Percentiles rank a stretch among this genome's conserved stretches.
These are phyloP conservation scores for Lithosia quadra DNA, from an alignment of 2,888 invertebrate genomes.

Conservation along the genomic window DNA sequence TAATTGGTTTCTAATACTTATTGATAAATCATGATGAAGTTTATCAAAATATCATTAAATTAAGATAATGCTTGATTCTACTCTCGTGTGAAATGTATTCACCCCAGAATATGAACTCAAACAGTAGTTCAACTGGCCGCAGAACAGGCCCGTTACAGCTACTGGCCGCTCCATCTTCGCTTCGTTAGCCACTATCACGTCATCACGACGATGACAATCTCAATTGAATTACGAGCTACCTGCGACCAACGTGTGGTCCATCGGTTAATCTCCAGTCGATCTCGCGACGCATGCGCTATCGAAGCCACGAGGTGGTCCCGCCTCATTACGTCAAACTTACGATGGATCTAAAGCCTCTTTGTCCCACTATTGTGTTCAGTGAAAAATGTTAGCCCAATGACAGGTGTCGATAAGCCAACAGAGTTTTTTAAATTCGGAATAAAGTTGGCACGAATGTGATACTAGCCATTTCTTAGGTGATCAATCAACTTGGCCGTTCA, in stretches of 20 bases:
- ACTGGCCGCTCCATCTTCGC: constrained; percentile 76
- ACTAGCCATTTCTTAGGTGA: constrained; percentile 69
- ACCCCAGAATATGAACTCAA: constrained; percentile 42
- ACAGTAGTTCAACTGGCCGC: constrained; percentile 60
- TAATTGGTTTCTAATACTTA: neutral
- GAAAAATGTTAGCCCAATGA: constrained; percentile 82
- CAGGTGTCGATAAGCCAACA: constrained; percentile 81
- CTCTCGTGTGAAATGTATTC: constrained; percentile 32
- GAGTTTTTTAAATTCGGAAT: constrained; percentile 53
- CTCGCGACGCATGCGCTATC: constrained; percentile 81
- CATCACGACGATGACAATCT: constrained; percentile 86
- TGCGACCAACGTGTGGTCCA: constrained; percentile 85
- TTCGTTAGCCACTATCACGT: constrained; percentile 84
- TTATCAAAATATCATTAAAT: constrained; percentile 9
- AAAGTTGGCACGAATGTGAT: constrained; percentile 64
- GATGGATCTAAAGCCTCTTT: constrained; percentile 68
- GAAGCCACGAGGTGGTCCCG: constrained; percentile 79
- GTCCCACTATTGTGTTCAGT: constrained; percentile 79
- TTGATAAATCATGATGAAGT: neutral
- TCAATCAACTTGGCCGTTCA: constrained; percentile 73
- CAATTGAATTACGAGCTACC: constrained; percentile 85
- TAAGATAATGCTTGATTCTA: constrained; percentile 12
- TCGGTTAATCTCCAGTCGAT: constrained; percentile 81
- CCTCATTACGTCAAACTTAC: constrained; percentile 79
- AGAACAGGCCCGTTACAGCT: constrained; percentile 70